These are phyloP conservation scores for Palythoa heliodiscus DNA, from an alignment of 92 coral and sea anemone species.

Conservation along the genomic window DNA sequence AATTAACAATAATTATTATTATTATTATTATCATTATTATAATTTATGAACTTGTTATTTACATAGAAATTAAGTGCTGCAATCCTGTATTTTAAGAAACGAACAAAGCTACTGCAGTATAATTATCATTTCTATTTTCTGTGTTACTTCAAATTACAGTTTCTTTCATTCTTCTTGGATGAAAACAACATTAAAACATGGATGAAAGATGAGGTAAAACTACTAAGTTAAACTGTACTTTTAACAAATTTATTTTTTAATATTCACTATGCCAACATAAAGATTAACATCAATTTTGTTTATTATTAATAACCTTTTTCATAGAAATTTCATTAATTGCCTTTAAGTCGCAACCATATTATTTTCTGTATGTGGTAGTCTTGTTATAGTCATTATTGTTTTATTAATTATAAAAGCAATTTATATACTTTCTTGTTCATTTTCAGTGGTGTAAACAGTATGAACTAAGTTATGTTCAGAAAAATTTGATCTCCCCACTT, in stretches of 20 bases:
- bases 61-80: too few relatives aligned
- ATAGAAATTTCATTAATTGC: too few relatives aligned
- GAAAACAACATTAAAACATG: constrained; percentile 88
- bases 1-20: too few relatives aligned
- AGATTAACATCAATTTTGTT: too few relatives aligned
- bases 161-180: constrained; percentile 78
- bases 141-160: constrained; percentile 52
- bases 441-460: constrained; percentile 94
- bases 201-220: constrained; percentile 94
- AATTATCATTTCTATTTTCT: not conserved
- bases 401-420: not conserved
- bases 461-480: constrained; percentile 91
- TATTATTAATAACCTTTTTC: too few relatives aligned
- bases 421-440: not conserved
- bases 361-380: too few relatives aligned
- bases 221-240: not conserved
- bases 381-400: not conserved
- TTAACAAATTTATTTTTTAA: too few relatives aligned
- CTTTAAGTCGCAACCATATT: too few relatives aligned
- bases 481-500: constrained; percentile 81
- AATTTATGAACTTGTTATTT: too few relatives aligned
- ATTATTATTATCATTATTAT: too few relatives aligned
- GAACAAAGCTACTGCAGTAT: too few relatives aligned
- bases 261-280: too few relatives aligned
- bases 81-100: not conserved